Base-by-base conservation (phyloP, 30 jellyfish, hydroid and myxozoan species). In the Nemopilema nomurai region DNA sequence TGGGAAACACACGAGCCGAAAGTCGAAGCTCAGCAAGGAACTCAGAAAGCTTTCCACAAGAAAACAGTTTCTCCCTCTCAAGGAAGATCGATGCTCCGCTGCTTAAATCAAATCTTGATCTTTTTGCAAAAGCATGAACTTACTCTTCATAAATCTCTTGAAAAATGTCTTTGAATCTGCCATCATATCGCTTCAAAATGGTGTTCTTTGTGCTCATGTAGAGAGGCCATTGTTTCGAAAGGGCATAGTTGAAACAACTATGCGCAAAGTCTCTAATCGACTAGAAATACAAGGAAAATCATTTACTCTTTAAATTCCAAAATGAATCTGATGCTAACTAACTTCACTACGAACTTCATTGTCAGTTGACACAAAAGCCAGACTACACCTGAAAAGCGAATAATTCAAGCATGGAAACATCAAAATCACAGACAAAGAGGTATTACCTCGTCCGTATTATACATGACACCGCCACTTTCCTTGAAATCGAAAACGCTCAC, bases 151-250 rank as follows among this genome's bases (percentile, higher is more conserved):
- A 96, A 49, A 96, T 90, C 72, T 96, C 97, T 79, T 96, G 91
- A 84, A 96, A 96, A 18, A 90, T 87, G 76, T 96, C 99, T 65
- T 96, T 96, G 79, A 96, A 96, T 81, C 98, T 69, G 41, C 99
- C 99, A 85, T 96, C 99, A 76, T 96, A 96, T 87, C 91, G 82
- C 69, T 96, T 96, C 21, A 96, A 81, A 75, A 96, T 96, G 28
- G 99, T 96, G 69, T 96, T 96, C 52, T 96, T 96, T 24, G 99
- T 96, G 84, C 99, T 96, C 97, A 96, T 82, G 94, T 96, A 96
- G 71, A 96, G 83, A 17, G 99, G 98, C 98, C 97, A 96, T 74
- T 84, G 89, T 71, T 82, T 90, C 21, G 74, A 67, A 24, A 96
- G 74, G 20, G 99, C 99, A 79, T 82, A 96, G 80, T 96, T 81